Evolutionary conservation across 2,113 vertebrate genomes (phyloP).

Genomic region (Halcyon senegalensis): DNA sequence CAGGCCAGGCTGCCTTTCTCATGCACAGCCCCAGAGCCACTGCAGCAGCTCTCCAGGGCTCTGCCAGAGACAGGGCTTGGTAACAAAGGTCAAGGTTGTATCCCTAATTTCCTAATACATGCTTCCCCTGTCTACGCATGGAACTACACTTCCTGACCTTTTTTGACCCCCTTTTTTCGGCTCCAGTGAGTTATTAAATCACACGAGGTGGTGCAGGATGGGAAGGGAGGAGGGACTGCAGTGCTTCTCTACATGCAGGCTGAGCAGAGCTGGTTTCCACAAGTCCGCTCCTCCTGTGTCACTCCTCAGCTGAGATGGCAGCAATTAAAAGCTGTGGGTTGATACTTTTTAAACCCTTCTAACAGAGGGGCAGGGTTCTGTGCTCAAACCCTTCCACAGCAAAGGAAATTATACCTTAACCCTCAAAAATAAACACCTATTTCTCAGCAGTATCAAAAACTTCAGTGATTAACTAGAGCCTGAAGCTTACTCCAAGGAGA

Average conservation of each 20-base stretch:
- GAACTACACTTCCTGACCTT: not conserved
- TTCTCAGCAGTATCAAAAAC: not conserved
- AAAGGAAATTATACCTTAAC: not conserved
- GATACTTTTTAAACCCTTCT: not conserved
- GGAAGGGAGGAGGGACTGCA: not conserved
- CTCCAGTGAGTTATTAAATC: not conserved
- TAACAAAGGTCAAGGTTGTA: not conserved
- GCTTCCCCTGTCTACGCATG: not conserved
- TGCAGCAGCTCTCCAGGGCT: not conserved
- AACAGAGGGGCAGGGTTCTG: not conserved
- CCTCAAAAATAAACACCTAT: not conserved
- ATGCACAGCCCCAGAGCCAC: accelerated
- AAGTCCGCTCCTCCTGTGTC: not conserved
- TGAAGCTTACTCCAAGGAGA: not conserved
- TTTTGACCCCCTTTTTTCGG: not conserved
- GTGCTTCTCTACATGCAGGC: not conserved
- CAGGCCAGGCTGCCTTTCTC: not conserved
- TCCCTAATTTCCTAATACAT: not conserved
- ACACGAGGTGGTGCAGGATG: not conserved
- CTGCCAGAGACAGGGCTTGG: not conserved
- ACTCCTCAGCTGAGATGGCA: not conserved
- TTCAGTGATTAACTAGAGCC: not conserved
- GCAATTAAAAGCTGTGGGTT: not conserved
- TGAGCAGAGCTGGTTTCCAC: not conserved
- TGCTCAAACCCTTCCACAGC: not conserved